phyloP scores from a whole-genome alignment of 2,797 vertebrate genomes.

The Rhodeus uyekii region DNA sequence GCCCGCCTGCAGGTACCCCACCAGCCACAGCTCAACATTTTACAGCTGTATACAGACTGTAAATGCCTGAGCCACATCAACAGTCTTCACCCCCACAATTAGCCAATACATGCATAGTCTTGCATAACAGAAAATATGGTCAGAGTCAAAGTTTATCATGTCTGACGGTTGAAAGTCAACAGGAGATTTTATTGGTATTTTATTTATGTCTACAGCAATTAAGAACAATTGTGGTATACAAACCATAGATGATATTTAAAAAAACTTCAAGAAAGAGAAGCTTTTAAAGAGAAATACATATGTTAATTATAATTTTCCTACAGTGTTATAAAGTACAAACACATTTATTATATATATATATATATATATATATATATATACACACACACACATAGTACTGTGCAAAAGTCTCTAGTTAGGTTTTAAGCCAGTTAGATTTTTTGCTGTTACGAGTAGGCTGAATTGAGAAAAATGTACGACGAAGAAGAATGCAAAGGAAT shows the following conservation, averaged over 20 bases:
- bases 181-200: not conserved
- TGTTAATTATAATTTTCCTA: not conserved
- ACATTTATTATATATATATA: not conserved
- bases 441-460: too few species aligned
- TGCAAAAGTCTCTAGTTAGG: too few species aligned
- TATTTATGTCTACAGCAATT: not conserved
- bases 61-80: not conserved
- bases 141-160: not conserved
- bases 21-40: not conserved
- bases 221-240: not conserved
- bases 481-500: too few species aligned
- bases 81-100: not conserved
- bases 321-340: not conserved
- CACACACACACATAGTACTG: not conserved
- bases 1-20: slow-evolving; percentile 79
- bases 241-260: too few species aligned
- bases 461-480: too few species aligned
- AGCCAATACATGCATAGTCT: not conserved
- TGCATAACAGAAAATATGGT: not conserved
- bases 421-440: too few species aligned
- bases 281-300: not conserved
- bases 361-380: not conserved
- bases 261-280: not conserved
- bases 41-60: not conserved
- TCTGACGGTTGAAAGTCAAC: not conserved